Percentiles rank a stretch among this genome's conserved stretches.
These are phyloP conservation scores for Cyphomyrus discorhynchus DNA, from an alignment of 2,113 vertebrate genomes.

Conservation along the genomic window DNA sequence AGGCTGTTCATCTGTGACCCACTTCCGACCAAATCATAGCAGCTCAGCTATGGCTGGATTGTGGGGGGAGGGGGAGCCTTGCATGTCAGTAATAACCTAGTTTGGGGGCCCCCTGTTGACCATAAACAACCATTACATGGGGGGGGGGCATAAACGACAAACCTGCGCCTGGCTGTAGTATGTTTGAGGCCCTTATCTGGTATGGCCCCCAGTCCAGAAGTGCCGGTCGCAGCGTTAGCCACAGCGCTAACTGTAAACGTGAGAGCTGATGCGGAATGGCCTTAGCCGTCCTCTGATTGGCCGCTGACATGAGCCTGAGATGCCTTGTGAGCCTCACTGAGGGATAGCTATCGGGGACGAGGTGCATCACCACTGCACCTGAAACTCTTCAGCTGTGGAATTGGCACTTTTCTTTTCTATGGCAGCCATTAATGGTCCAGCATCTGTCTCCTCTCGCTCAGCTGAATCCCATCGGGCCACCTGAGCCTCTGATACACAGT, in stretches of 20 bases:
- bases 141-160: too few species aligned
- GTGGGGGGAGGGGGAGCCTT: neutral
- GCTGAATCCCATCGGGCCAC: slow-evolving; percentile 23
- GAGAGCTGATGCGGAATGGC: neutral
- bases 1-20: neutral
- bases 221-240: neutral
- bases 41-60: neutral
- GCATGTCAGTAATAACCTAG: neutral
- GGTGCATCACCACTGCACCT: slow-evolving; percentile 17
- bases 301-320: neutral
- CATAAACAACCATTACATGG: neutral
- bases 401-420: slow-evolving; percentile 29
- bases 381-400: slow-evolving; percentile 22
- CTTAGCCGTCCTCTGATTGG: neutral
- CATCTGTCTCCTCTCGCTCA: slow-evolving; percentile 35
- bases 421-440: slow-evolving; percentile 32
- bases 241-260: neutral
- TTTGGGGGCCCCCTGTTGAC: neutral
- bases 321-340: neutral
- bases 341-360: neutral
- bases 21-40: neutral
- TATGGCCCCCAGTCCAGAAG: neutral
- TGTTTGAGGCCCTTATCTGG: neutral
- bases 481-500: slow-evolving; percentile 4
- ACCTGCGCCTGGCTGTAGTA: neutral